Conservation (phyloP, 2,888 invertebrate genomes). For the Yponomeuta cagnagella region DNA sequence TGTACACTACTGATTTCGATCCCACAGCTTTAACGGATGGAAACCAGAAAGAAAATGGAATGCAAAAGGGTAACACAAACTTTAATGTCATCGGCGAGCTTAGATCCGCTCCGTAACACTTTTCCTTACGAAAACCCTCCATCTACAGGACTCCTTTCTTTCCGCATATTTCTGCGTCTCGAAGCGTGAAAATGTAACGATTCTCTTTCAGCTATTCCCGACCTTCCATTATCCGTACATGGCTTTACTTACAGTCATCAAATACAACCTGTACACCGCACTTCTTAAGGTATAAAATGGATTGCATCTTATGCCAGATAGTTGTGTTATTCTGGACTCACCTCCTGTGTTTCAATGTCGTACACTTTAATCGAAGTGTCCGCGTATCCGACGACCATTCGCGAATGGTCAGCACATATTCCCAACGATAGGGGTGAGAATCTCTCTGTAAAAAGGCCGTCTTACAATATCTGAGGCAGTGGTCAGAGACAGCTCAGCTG, state of each 20-base stretch:
- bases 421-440: slow-evolving; percentile 47
- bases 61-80: not conserved
- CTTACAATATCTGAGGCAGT: not conserved
- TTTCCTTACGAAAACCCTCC: not conserved
- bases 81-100: not conserved
- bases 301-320: not conserved
- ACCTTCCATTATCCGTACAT: not conserved
- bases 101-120: slow-evolving; percentile 1
- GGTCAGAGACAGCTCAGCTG: too few relatives aligned
- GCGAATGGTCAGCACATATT: slow-evolving; percentile 42
- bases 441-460: slow-evolving; percentile 38
- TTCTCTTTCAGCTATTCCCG: not conserved
- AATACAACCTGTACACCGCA: not conserved
- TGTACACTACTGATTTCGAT: not conserved
- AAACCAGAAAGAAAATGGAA: not conserved
- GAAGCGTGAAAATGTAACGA: not conserved
- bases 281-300: not conserved
- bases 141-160: not conserved
- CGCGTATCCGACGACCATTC: slow-evolving; percentile 53
- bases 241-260: not conserved
- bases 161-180: not conserved
- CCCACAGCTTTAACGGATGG: not conserved
- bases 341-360: slow-evolving; percentile 62
- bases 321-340: slow-evolving; percentile 24
- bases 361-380: slow-evolving; percentile 57